Conservation (phyloP, 2,113 vertebrate genomes). For the Rhizomys pruinosus region DNA sequence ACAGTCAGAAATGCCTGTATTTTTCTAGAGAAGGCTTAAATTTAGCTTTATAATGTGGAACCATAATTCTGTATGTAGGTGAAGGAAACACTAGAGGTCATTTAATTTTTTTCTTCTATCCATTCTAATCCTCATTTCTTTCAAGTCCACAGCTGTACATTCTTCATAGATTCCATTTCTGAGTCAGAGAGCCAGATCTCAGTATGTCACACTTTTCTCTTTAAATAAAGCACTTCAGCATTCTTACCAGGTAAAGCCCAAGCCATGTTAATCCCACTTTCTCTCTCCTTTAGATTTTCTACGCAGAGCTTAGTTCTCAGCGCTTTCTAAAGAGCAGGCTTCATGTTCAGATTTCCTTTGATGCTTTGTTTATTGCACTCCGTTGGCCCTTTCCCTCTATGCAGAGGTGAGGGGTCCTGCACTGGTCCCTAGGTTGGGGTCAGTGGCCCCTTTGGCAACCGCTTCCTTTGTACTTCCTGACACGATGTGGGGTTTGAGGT, state of each 20-base stretch:
- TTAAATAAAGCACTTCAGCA: constrained; percentile 32
- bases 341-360: neutral
- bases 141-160: constrained; percentile 76
- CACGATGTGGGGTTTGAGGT: neutral
- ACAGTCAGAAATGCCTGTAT: constrained; percentile 64
- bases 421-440: neutral
- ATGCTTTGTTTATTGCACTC: neutral
- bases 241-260: constrained; percentile 23
- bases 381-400: neutral
- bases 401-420: neutral
- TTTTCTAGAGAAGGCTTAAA: constrained; percentile 68
- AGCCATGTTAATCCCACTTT: neutral
- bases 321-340: neutral
- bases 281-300: neutral
- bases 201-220: neutral
- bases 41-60: constrained; percentile 72
- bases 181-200: constrained; percentile 38
- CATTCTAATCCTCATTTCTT: constrained; percentile 71
- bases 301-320: neutral
- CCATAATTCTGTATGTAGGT: constrained; percentile 68
- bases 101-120: constrained; percentile 75
- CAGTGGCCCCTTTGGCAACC: neutral
- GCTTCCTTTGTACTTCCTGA: neutral
- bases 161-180: constrained; percentile 59
- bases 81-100: constrained; percentile 63